These are phyloP conservation scores for Diarsia brunnea DNA, from an alignment of 2,888 invertebrate species.

Conservation along the genomic window DNA sequence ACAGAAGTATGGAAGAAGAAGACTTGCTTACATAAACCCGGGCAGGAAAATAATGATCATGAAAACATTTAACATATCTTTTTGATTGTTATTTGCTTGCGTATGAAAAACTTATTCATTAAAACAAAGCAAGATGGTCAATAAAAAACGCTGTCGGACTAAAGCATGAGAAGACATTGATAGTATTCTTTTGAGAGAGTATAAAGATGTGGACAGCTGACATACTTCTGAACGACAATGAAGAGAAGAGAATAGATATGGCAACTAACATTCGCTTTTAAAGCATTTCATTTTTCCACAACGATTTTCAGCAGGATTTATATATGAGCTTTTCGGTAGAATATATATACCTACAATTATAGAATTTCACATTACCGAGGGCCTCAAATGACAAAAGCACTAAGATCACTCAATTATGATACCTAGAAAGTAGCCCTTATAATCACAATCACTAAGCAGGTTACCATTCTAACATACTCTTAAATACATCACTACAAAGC, in stretches of 20 bases:
- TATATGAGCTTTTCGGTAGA: background rate
- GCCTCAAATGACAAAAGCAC: background rate
- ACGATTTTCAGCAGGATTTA: background rate
- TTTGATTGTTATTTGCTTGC: background rate
- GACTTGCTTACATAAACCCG: background rate
- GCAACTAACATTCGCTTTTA: background rate
- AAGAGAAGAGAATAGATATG: background rate
- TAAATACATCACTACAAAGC: conserved; percentile 47
- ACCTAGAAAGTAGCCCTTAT: background rate
- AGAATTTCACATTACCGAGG: no score
- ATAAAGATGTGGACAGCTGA: no score
- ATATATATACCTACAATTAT: no score
- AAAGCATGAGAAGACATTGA: background rate
- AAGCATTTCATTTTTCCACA: background rate
- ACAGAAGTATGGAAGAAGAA: background rate
- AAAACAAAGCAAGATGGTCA: background rate
- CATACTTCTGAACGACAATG: background rate
- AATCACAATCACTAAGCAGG: conserved; percentile 7
- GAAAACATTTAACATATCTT: background rate
- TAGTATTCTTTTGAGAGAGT: no score
- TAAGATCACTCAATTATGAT: background rate
- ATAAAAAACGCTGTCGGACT: background rate
- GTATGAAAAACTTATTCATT: background rate
- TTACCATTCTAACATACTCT: conserved; percentile 16
- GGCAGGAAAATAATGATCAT: background rate